Percentiles rank a stretch among this genome's conserved stretches.
These are phyloP conservation scores for Sitodiplosis mosellana DNA, from an alignment of 1,140 invertebrate species.

Conservation along the genomic window DNA sequence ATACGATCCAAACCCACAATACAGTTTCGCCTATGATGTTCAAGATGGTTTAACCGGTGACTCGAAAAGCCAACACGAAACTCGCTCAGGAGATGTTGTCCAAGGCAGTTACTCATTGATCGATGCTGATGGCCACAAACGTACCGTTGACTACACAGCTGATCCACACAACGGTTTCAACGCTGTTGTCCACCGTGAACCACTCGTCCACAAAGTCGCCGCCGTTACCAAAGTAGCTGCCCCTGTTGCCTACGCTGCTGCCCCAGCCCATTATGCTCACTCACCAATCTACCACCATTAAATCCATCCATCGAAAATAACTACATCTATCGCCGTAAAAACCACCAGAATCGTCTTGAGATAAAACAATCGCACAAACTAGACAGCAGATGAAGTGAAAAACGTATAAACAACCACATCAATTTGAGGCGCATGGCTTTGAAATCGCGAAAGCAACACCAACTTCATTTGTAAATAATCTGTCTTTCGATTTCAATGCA, in stretches of 20 bases:
- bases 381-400: too few species aligned
- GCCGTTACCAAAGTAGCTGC: conserved; percentile 15
- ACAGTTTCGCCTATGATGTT: conserved; percentile 34
- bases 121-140: conserved; percentile 42
- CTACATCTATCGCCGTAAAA: too few species aligned
- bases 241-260: conserved; percentile 14
- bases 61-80: conserved; percentile 36
- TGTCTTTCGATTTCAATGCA: too few species aligned
- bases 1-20: conserved; percentile 34
- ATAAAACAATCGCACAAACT: too few species aligned
- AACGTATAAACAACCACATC: too few species aligned
- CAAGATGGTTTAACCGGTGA: conserved; percentile 37
- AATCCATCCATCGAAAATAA: too few species aligned
- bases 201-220: conserved; percentile 22
- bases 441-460: too few species aligned
- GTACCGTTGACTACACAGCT: conserved; percentile 44
- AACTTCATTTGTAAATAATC: too few species aligned
- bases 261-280: conserved; percentile 11
- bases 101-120: conserved; percentile 41
- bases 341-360: too few species aligned
- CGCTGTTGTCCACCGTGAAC: conserved; percentile 28
- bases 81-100: conserved; percentile 39
- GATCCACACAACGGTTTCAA: conserved; percentile 30
- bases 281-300: conserved; percentile 8
- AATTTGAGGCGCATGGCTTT: too few species aligned